phyloP scores from a whole-genome alignment of 2,113 vertebrate genomes.

The Crotalus viridis region DNA sequence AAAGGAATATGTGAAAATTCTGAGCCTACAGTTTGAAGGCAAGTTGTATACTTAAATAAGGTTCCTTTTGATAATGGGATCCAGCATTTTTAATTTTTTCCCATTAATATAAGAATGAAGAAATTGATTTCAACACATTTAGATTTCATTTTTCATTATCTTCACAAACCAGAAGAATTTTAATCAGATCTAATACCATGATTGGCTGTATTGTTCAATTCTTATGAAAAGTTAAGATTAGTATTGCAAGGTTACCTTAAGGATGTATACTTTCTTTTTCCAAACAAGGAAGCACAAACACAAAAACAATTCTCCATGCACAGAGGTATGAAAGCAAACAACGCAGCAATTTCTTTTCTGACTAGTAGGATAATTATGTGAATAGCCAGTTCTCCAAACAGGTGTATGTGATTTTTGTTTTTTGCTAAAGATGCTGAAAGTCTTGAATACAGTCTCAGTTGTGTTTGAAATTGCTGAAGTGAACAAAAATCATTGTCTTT shows the following conservation, averaged over 20 bases:
- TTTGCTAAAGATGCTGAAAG: background rate
- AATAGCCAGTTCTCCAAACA: slow-evolving; percentile 9
- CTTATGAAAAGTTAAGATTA: background rate
- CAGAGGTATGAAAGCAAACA: background rate
- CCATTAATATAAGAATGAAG: background rate
- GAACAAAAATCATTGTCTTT: background rate
- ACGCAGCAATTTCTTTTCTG: slow-evolving; percentile 4
- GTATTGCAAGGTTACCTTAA: background rate
- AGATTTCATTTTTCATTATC: background rate
- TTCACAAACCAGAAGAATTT: background rate
- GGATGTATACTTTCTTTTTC: background rate
- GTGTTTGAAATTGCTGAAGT: background rate
- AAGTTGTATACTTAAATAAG: background rate
- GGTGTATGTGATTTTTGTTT: background rate
- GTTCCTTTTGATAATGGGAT: background rate
- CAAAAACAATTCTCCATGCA: background rate
- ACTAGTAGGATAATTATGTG: background rate
- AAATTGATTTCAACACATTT: background rate
- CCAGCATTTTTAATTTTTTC: background rate
- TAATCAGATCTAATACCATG: background rate
- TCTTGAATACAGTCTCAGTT: background rate
- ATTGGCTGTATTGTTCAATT: background rate
- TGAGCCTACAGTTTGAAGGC: background rate
- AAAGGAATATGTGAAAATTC: background rate
- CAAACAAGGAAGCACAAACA: background rate